A percentile compares a stretch with the other conserved stretches of the same genome.
These are phyloP conservation scores for Sceloporus undulatus DNA, from an alignment of 2,113 vertebrate species.

Conservation along the genomic window DNA sequence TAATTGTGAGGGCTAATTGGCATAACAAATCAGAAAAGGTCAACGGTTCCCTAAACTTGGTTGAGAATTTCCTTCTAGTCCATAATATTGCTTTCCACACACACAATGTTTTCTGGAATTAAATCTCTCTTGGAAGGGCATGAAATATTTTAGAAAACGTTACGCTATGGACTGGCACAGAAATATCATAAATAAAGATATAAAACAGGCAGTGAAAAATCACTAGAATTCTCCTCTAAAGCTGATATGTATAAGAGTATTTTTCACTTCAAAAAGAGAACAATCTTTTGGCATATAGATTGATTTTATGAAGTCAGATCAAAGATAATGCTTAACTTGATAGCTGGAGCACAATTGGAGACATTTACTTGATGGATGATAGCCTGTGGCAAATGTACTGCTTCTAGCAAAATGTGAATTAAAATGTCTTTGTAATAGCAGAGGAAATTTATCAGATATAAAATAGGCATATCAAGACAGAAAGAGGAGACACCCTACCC, in stretches of 20 bases:
- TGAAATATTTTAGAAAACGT: neutral
- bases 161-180: neutral
- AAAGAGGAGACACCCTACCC: neutral
- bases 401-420: conserved; percentile 7
- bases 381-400: neutral
- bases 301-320: neutral
- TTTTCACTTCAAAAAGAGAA: neutral
- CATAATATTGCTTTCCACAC: neutral
- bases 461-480: neutral
- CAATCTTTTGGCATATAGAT: neutral
- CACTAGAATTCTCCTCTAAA: neutral
- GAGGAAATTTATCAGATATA: conserved; percentile 12
- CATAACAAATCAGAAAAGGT: too few species aligned
- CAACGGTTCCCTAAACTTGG: neutral
- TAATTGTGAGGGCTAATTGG: neutral
- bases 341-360: neutral
- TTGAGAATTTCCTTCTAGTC: neutral
- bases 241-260: neutral
- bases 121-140: neutral
- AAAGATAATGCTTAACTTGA: conserved; percentile 4
- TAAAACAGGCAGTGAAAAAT: neutral
- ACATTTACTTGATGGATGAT: neutral
- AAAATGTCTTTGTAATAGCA: conserved; percentile 1
- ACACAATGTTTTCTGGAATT: neutral
- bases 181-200: neutral